Evolutionary conservation across 1,140 invertebrate genomes (phyloP).

Genomic region (Eubasilissa regina): DNA sequence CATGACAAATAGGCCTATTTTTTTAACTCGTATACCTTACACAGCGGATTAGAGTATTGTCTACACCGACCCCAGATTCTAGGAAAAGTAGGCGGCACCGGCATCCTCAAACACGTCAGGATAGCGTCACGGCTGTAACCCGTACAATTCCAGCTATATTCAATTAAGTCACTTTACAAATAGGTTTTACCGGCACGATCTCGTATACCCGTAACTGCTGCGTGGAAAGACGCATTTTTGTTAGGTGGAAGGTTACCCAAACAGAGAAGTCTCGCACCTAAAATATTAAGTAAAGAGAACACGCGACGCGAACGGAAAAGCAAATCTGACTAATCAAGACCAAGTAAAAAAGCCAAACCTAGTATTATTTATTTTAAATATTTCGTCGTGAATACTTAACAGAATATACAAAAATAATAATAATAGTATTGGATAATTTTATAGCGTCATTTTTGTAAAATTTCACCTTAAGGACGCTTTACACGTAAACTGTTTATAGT

Average conservation of each 20-base stretch:
- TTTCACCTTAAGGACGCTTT: no score
- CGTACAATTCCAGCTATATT: neutral
- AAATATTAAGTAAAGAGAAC: no score
- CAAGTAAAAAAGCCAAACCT: no score
- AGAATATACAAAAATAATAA: no score
- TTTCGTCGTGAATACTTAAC: no score
- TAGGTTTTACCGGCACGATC: neutral
- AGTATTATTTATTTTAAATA: no score
- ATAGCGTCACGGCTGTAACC: neutral
- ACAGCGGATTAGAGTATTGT: slow-evolving; percentile 25
- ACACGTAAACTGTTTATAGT: no score
- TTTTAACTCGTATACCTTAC: slow-evolving; percentile 24
- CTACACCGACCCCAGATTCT: slow-evolving; percentile 29
- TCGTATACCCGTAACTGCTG: neutral
- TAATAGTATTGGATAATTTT: no score
- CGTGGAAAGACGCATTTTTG: neutral
- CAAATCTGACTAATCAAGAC: no score
- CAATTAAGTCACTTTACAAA: slow-evolving; percentile 3
- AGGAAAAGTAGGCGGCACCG: slow-evolving; percentile 8
- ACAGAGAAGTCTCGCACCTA: no score
- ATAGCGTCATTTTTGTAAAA: no score
- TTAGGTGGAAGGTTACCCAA: neutral
- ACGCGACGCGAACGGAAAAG: no score
- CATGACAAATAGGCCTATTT: slow-evolving; percentile 37
- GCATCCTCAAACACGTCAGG: neutral